Evolutionary conservation across 1,140 invertebrate genomes (phyloP).

Genomic region (Sitobion miscanthi): DNA sequence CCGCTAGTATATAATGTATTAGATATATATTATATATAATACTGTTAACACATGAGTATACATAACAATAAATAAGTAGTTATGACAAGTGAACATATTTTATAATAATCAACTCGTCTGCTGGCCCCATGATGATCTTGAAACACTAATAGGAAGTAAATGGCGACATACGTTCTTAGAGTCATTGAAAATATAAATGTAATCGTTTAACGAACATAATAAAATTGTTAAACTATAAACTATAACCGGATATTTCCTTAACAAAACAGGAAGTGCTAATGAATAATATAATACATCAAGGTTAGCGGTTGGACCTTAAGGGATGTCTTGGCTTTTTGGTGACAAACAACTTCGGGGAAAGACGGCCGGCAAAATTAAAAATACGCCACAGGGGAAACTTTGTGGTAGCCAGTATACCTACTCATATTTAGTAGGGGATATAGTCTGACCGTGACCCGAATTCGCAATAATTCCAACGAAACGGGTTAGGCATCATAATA

Average conservation of each 20-base stretch:
- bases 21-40: not conserved
- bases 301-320: not conserved
- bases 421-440: not conserved
- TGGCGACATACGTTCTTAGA: not conserved
- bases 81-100: not conserved
- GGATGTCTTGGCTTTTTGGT: not conserved
- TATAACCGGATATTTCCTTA: conserved; percentile 33
- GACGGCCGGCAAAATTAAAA: not conserved
- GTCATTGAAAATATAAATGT: conserved; percentile 42
- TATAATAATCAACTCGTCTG: not conserved
- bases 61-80: not conserved
- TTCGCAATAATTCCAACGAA: conserved; percentile 29
- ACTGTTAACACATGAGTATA: not conserved
- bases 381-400: not conserved
- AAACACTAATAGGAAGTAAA: conserved; percentile 52
- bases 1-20: too few relatives aligned
- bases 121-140: conserved; percentile 23
- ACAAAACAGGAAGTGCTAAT: conserved; percentile 22
- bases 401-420: not conserved
- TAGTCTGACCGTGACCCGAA: conserved; percentile 43
- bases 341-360: not conserved
- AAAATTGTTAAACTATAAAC: not conserved
- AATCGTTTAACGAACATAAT: conserved; percentile 28
- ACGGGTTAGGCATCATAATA: conserved; percentile 39
- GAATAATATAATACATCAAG: conserved; percentile 23